Base-by-base conservation (phyloP, 2,113 vertebrate genomes). In the Tenebrosternarchus preto region DNA sequence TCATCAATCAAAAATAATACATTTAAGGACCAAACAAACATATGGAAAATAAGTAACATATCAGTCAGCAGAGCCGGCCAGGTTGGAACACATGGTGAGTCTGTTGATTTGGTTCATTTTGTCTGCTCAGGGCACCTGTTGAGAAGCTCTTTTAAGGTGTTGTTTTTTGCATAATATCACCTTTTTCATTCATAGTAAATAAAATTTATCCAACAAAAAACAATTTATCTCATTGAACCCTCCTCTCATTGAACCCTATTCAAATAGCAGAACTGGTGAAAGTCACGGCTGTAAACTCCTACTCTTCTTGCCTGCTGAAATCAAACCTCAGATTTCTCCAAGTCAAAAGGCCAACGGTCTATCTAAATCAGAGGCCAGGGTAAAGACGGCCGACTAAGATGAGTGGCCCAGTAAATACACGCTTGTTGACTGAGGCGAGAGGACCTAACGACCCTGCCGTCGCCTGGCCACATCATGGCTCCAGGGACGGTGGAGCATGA, bases 391-490 rank as follows among this genome's bases (percentile, higher is more conserved):
- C 85, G 74, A 53, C 81, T 88, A 82, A 90, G 88, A 87, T 82
- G 87, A 89, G 88, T 88, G 90, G 83, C 87, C 88, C 86, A 88
- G 86, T 87, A 84, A 88, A 85, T 70, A 55, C 75, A 87, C 87
- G 83, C 20, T 84, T 89, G 90, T 90, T 87, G 84, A 83, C 89
- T 74, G 55, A 89, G 87, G 88, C 89, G 88, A 87, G 85, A 90
- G 63, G 80, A 83, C 87, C 85, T 93, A 91, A 90, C 91, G 92
- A 91, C 73, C 89, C 87, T 85, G 72, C 80, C 69, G 80, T 85
- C 86, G 85, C 80, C 84, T 91, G 89, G 90, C 86, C 90, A 85
- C 86, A 17, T 20, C 85, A 76, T 83, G 74, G 87, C 90, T 93
- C 85, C 86, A 87, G 88, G 77, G 77, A 77, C 76, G 76, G 82